phyloP scores from a whole-genome alignment of 1,140 invertebrate species.

The Ostrea denselamellosa region DNA sequence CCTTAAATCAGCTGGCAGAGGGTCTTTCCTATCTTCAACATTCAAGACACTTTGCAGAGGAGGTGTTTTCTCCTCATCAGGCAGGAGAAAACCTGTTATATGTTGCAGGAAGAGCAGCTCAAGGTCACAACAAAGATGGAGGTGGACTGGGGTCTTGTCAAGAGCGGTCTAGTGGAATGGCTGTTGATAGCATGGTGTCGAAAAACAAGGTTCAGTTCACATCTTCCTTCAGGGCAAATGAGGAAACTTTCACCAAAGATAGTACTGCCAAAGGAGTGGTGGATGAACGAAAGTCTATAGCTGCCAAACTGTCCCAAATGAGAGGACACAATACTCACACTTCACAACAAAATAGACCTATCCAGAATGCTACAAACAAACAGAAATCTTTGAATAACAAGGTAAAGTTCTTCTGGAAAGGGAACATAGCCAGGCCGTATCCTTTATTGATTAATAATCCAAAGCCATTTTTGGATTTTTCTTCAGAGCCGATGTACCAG shows the following conservation, averaged over 20 bases:
- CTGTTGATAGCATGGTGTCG: neutral
- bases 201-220: neutral
- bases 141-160: neutral
- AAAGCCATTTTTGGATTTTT: conserved; percentile 25
- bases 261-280: neutral
- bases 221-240: neutral
- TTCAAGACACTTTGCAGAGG: conserved; percentile 6
- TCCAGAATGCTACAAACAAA: neutral
- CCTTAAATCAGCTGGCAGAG: neutral
- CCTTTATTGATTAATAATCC: neutral
- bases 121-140: neutral
- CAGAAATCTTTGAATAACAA: neutral
- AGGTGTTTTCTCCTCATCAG: neutral
- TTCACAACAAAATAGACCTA: neutral
- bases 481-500: neutral
- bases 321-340: neutral
- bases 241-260: neutral
- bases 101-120: neutral
- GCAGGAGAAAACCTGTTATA: neutral
- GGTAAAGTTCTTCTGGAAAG: conserved; percentile 31
- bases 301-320: neutral
- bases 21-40: conserved; percentile 24
- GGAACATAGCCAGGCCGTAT: neutral
- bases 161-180: neutral
- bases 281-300: neutral